phyloP scores from a whole-genome alignment of 2,797 vertebrate species.

The Stomatorhinus walkeri region DNA sequence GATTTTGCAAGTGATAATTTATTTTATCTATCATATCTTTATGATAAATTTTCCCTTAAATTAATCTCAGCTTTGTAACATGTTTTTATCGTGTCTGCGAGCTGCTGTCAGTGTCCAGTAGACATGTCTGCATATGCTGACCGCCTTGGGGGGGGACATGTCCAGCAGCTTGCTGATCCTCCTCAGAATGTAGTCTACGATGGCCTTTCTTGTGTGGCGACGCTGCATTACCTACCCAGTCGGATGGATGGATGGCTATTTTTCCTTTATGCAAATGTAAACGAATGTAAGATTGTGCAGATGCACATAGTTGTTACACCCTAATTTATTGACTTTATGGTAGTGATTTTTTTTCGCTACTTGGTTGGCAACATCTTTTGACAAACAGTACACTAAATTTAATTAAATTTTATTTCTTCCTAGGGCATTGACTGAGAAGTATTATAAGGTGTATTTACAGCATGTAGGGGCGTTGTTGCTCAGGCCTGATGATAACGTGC shows the following conservation, averaged over 20 bases:
- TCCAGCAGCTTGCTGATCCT: no score
- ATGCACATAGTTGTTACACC: neutral
- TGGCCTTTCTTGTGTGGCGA: neutral
- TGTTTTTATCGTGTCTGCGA: neutral
- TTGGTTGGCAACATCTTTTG: neutral
- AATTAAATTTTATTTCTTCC: neutral
- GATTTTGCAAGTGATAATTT: neutral
- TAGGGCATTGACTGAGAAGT: neutral
- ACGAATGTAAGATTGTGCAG: neutral
- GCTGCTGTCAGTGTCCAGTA: neutral
- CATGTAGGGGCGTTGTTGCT: neutral
- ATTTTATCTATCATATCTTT: neutral
- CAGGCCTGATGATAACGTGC: neutral
- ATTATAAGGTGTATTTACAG: neutral
- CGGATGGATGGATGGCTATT: neutral
- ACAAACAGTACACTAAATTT: neutral
- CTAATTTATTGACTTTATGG: neutral
- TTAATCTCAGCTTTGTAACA: neutral
- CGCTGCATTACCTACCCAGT: neutral
- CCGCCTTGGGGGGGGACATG: no score
- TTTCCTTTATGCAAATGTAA: neutral
- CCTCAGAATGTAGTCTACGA: no score
- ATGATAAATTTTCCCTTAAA: neutral
- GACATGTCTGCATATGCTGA: no score
- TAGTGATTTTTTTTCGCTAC: neutral